Percentiles rank a stretch among this genome's conserved stretches.
These are phyloP conservation scores for Julus scandinavius DNA, from an alignment of 2,888 invertebrate species.

Conservation along the genomic window DNA sequence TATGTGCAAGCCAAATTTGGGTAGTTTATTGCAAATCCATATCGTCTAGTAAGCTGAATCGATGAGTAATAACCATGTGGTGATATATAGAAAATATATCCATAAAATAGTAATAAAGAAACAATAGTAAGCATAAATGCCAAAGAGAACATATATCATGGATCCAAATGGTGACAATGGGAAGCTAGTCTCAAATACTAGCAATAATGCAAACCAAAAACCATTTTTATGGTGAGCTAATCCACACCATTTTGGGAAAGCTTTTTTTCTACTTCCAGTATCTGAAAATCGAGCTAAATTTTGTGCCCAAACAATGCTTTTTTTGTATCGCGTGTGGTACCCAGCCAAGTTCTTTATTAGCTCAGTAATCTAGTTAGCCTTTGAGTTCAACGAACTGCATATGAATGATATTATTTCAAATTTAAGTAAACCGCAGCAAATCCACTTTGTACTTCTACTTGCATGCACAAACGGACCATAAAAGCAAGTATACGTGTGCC, in stretches of 20 bases:
- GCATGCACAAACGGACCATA: background rate
- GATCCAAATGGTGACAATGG: background rate
- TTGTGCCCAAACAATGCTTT: background rate
- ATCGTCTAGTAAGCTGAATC: background rate
- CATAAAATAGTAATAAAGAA: background rate
- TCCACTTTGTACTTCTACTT: background rate
- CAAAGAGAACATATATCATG: background rate
- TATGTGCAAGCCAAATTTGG: background rate
- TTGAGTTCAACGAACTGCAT: background rate
- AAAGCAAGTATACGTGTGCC: too few species aligned
- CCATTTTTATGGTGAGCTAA: too few species aligned
- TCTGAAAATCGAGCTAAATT: background rate
- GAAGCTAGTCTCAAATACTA: background rate
- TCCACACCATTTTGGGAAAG: too few species aligned
- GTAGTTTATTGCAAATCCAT: slow-evolving; percentile 1
- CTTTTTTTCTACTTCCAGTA: too few species aligned
- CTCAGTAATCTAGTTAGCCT: background rate
- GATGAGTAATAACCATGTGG: background rate
- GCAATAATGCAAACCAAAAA: background rate
- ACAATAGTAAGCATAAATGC: background rate
- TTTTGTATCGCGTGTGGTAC: background rate
- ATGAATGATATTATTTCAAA: background rate
- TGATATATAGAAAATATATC: background rate
- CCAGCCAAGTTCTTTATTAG: background rate
- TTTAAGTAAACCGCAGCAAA: background rate